Evolutionary conservation across 2,797 vertebrate genomes (phyloP), one percentile per base, ranked within the genome.

Genomic region (Pyrocephalus nanus): DNA sequence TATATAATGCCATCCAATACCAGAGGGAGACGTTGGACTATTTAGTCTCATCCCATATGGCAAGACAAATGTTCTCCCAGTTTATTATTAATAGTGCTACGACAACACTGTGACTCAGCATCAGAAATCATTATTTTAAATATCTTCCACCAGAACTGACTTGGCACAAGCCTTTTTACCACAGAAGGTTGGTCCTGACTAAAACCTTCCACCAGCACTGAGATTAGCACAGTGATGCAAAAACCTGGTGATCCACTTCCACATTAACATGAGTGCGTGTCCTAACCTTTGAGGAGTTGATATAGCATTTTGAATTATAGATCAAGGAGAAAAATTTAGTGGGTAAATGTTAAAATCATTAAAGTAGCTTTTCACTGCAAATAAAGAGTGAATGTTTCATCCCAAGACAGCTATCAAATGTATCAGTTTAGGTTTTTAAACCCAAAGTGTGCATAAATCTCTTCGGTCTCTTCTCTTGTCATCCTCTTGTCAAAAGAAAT

Each of bases 401-500:
- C 85, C 93, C 62, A 88, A 93, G 88, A 77, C 96, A 97, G 93
- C 88, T 94, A 96, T 80, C 77, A 85, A 88, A 93, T 95, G 65
- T 88, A 96, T 86, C 94, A 81, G 93, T 96, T 97, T 92, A 88
- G 38, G 50, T 71, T 96, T 96, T 78, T 76, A 74, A 85, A 95
- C 91, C 72, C 93, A 93, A 88, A 93, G 67, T 57, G 88, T 57
- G 64, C 95, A 92, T 97, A 96, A 96, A 94, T 96, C 90, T 96
- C 88, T 95, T 90, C 96, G 93, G 61, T 94, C 89, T 95, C 69
- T 6, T 92, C 96, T 95, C 91, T 92, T 97, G 93, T 95, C 96
- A 96, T 92, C 81, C 83, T 95, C 96, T 92, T 97, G 96, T 98
- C 97, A 97, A 96, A 97, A 97, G 93, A 93, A 89, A 96, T 96